phyloP scores from a whole-genome alignment of 2,888 invertebrate genomes.

The Dasypogon diadema region DNA sequence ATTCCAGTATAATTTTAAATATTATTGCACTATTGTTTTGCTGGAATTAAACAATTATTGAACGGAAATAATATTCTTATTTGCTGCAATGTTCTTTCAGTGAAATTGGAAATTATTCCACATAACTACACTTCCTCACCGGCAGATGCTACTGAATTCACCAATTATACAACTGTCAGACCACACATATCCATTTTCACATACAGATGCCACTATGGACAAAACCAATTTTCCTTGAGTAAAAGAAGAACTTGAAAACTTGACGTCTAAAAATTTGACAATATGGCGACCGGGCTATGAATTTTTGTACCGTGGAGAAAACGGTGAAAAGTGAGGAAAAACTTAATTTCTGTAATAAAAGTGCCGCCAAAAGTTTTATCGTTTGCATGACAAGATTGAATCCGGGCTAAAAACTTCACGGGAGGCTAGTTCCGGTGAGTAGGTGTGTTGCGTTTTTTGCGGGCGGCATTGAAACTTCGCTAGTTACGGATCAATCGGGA shows the following conservation, averaged over 20 bases:
- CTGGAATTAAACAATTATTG: too few relatives aligned
- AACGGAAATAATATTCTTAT: too few relatives aligned
- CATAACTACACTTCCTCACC: too few relatives aligned
- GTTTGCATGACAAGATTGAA: slow-evolving; percentile 19
- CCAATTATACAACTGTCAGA: too few relatives aligned
- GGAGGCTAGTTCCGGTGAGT: slow-evolving; percentile 16
- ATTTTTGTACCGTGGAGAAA: slow-evolving; percentile 32
- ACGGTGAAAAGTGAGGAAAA: slow-evolving; percentile 37
- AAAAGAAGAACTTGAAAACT: slow-evolving; percentile 25
- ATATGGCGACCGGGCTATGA: slow-evolving; percentile 59
- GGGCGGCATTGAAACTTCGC: slow-evolving; percentile 49
- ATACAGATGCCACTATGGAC: not conserved
- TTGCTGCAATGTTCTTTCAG: too few relatives aligned
- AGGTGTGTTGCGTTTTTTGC: slow-evolving; percentile 44
- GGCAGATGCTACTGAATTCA: too few relatives aligned
- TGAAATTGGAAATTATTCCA: too few relatives aligned
- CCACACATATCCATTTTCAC: too few relatives aligned
- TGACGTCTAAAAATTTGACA: slow-evolving; percentile 52
- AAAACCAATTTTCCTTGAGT: not conserved
- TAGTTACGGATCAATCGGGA: slow-evolving; percentile 38
- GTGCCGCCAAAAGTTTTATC: slow-evolving; percentile 16
- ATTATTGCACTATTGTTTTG: too few relatives aligned
- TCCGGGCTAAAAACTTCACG: not conserved
- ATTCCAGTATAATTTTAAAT: too few relatives aligned
- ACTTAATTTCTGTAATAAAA: slow-evolving; percentile 17